Percentiles rank a stretch among this genome's conserved stretches.
These are phyloP conservation scores for Argyrosomus japonicus DNA, from an alignment of 2,113 vertebrate species.

Conservation along the genomic window DNA sequence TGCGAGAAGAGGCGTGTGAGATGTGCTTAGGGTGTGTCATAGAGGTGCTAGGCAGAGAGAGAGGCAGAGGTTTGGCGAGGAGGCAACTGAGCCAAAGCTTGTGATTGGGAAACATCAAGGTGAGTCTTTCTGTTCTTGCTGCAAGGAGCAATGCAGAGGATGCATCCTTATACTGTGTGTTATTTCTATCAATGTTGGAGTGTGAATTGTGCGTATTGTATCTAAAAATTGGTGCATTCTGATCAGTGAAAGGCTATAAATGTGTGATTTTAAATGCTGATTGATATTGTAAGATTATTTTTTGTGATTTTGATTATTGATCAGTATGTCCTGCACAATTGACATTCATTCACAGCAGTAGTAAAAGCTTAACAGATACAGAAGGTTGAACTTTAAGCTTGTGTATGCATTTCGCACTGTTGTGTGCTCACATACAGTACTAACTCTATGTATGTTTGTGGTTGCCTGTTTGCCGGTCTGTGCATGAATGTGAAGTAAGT, in stretches of 20 bases:
- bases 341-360: neutral
- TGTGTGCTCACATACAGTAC: neutral
- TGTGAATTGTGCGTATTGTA: conserved; percentile 4
- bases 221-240: neutral
- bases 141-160: neutral
- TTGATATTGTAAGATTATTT: neutral
- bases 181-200: neutral
- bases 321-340: neutral
- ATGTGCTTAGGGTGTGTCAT: conserved; percentile 68
- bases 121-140: conserved; percentile 54
- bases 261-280: neutral
- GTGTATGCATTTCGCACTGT: neutral
- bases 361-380: neutral
- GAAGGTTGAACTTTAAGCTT: neutral
- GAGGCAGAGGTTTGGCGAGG: conserved; percentile 15
- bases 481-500: conserved; percentile 42
- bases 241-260: neutral
- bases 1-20: conserved; percentile 44
- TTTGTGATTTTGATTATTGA: neutral
- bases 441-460: neutral
- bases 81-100: conserved; percentile 23
- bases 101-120: conserved; percentile 58
- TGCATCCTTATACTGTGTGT: neutral
- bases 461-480: conserved; percentile 20
- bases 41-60: conserved; percentile 51